Conservation (phyloP, 2,888 invertebrate genomes). For the Melieria picta region DNA sequence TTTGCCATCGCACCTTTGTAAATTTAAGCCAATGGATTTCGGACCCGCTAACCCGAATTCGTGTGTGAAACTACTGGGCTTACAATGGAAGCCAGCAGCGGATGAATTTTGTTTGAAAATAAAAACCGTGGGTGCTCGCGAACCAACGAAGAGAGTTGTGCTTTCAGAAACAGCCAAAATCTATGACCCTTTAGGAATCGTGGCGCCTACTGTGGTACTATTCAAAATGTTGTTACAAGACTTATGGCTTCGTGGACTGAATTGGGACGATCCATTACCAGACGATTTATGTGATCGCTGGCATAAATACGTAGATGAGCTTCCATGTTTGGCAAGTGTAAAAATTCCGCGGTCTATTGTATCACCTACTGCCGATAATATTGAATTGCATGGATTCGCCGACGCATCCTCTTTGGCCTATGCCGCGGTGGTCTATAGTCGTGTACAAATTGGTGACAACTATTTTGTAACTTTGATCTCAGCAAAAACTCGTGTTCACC, state of each 20-base stretch:
- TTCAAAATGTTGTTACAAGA: slow-evolving; percentile 15
- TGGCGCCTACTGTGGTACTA: slow-evolving; percentile 4
- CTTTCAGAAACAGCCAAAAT: slow-evolving; percentile 20
- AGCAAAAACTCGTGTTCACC: slow-evolving; percentile 29
- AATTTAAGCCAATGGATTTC: slow-evolving; percentile 25
- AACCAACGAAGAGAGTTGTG: slow-evolving; percentile 16
- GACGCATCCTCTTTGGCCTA: slow-evolving; percentile 36
- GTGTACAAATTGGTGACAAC: slow-evolving; percentile 12
- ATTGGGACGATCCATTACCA: slow-evolving; percentile 13
- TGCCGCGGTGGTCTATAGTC: slow-evolving; percentile 32
- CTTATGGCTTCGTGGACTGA: slow-evolving; percentile 5
- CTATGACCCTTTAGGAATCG: slow-evolving; percentile 13
- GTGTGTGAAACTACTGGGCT: slow-evolving; percentile 17
- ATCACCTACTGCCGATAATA: not conserved
- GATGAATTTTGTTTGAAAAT: slow-evolving; percentile 23
- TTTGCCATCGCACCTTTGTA: slow-evolving; percentile 15
- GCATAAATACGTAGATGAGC: slow-evolving; percentile 8
- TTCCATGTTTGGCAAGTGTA: not conserved
- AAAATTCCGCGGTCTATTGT: slow-evolving; percentile 12
- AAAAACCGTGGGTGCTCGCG: not conserved
- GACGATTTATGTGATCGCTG: slow-evolving; percentile 1
- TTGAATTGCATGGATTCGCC: slow-evolving; percentile 28
- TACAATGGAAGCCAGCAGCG: slow-evolving; percentile 24
- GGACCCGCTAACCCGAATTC: too few species aligned
- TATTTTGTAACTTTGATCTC: slow-evolving; percentile 11